Conservation (phyloP, 2,113 vertebrate species). For the Paedocypris sp. region DNA sequence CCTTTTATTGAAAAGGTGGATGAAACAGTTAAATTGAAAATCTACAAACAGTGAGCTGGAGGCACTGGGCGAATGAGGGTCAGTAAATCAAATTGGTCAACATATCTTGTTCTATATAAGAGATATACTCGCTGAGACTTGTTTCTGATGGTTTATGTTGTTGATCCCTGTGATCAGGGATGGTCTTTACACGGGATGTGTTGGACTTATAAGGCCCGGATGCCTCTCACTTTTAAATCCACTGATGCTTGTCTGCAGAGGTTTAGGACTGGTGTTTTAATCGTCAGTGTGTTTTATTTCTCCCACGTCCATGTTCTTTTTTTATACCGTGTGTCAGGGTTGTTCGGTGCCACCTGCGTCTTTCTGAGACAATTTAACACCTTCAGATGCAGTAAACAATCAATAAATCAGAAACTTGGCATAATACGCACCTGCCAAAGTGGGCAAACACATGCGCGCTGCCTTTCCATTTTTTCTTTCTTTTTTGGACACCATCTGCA, state of each 20-base stretch:
- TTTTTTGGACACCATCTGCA: constrained; percentile 2
- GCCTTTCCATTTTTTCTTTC: constrained; percentile 2
- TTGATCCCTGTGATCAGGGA: no score
- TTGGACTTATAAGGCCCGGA: no score
- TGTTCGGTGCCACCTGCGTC: constrained; percentile 23
- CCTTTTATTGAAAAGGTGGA: constrained; percentile 27
- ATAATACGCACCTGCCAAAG: constrained; percentile 34
- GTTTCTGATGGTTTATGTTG: no score
- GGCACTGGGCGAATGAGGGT: constrained; percentile 7
- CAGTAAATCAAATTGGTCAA: constrained; percentile 34
- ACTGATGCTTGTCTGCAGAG: no score
- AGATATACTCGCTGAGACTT: constrained; percentile 33
- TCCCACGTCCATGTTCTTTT: background rate
- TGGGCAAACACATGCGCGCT: constrained; percentile 7
- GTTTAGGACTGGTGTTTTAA: no score
- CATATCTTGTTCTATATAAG: constrained; percentile 17
- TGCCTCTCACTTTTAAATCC: no score
- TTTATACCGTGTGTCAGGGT: background rate
- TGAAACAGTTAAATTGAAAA: constrained; percentile 26
- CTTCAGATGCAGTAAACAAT: constrained; percentile 36
- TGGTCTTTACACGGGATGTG: no score
- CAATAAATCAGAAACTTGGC: constrained; percentile 35
- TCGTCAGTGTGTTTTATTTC: no score
- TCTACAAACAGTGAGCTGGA: background rate
- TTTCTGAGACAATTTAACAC: constrained; percentile 32